These are phyloP conservation scores for Noctua janthina DNA, from an alignment of 2,888 invertebrate species.

Conservation along the genomic window DNA sequence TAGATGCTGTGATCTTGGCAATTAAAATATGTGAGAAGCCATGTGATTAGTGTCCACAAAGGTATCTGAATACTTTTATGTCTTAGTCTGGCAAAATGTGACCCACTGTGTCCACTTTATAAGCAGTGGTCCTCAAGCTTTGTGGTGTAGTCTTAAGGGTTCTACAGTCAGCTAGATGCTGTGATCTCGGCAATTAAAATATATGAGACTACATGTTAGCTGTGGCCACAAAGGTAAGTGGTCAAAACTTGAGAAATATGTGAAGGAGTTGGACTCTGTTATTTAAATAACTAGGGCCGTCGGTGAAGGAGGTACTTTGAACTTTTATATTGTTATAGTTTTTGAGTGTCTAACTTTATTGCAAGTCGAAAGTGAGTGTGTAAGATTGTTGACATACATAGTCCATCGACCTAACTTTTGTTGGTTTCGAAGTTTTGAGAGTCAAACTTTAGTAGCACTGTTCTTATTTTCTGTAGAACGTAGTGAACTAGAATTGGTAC, in stretches of 20 bases:
- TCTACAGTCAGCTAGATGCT: background rate
- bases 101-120: background rate
- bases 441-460: background rate
- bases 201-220: background rate
- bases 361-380: background rate
- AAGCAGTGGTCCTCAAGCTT: background rate
- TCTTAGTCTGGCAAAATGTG: background rate
- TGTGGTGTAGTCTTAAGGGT: background rate
- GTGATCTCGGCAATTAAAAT: conserved; percentile 18
- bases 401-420: background rate
- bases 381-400: background rate
- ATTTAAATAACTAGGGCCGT: background rate
- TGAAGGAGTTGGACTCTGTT: background rate
- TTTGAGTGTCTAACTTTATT: background rate
- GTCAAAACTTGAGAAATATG: background rate
- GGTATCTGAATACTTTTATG: background rate
- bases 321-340: background rate
- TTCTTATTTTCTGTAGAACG: conserved; percentile 3
- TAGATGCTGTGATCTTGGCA: background rate
- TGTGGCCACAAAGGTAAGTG: conserved; percentile 13
- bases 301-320: background rate
- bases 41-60: background rate
- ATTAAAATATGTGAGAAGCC: fast-evolving
- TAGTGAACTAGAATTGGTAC: background rate
- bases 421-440: background rate